Base-by-base conservation (phyloP, 2,797 vertebrate genomes). In the Rhincodon typus region DNA sequence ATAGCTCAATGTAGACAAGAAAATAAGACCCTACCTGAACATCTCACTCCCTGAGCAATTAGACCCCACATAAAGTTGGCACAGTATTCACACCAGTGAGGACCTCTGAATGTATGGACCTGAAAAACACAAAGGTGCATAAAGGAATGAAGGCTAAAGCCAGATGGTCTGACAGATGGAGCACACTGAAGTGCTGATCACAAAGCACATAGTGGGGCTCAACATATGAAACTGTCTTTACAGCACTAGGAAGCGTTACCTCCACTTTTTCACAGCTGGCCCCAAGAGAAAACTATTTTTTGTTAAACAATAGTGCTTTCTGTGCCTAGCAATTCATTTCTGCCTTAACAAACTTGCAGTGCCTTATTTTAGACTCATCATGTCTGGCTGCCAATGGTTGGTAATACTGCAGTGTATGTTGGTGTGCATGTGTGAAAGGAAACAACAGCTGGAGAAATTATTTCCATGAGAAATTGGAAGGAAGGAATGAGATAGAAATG, bases 21-120 rank as follows among this genome's bases (percentile, higher is more conserved):
- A 94, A 6, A 12, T 0, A 69, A 42, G 6, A 94, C 13, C 79
- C 87, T 99, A 99, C 99, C 99, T 98, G 99, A 99, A 97, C 99
- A 99, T 96, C 98, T 98, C 97, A 99, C 99, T 90, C 99, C 99
- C 97, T 99, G 99, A 97, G 99, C 99, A 46, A 99, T 99, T 96
- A 99, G 99, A 94, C 99, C 99, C 99, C 99, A 99, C 99, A 99
- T 99, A 97, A 99, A 99, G 97, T 99, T 99, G 97, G 99, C 99
- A 96, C 99, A 99, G 97, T 99, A 99, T 97, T 99, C 99, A 96
- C 99, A 99, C 99, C 99, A 99, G 96, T 99, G 99, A 0, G 99
- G 99, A 96, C 99, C 99, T 97, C 98, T 97, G 97, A 99, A 99
- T 0, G 99, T 99, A 95, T 99, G 99, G 95, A 99, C 98, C 99